A percentile compares a stretch with the other conserved stretches of the same genome.
phyloP scores from a whole-genome alignment of 2,113 vertebrate genomes.

The Ovibos moschatus region DNA sequence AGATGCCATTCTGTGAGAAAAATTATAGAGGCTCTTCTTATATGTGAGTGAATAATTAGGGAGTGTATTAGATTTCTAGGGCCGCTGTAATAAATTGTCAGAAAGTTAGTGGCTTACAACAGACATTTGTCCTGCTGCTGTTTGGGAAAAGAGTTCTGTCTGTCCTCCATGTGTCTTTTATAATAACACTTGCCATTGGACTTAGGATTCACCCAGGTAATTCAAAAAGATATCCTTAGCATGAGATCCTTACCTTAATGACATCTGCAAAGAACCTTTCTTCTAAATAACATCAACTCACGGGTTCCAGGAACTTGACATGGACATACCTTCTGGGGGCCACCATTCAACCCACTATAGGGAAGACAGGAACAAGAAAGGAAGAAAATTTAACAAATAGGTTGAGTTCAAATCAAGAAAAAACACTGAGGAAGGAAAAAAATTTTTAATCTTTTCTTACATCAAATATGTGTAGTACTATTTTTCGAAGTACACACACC shows the following conservation, averaged over 20 bases:
- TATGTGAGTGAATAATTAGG: not conserved
- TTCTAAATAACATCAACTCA: not conserved
- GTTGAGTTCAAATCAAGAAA: not conserved
- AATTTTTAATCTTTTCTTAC: not conserved
- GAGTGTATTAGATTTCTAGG: not conserved
- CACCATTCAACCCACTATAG: not conserved
- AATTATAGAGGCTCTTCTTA: not conserved
- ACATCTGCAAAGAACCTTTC: not conserved
- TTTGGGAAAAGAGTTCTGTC: not conserved
- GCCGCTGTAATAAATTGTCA: not conserved
- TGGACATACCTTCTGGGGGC: not conserved
- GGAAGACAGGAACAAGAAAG: not conserved
- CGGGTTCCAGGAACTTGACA: not conserved
- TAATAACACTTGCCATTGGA: not conserved
- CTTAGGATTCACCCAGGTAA: not conserved
- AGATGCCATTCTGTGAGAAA: not conserved
- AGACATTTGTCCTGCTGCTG: not conserved
- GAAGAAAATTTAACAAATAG: not conserved
- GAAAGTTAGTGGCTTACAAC: not conserved
- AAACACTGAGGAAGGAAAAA: not conserved
- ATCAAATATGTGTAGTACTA: not conserved
- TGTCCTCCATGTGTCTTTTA: not conserved
- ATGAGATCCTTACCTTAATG: not conserved
- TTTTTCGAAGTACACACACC: not conserved
- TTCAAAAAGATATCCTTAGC: not conserved